Percentiles rank a stretch among this genome's conserved stretches.
phyloP scores from a whole-genome alignment of 2,888 invertebrate genomes.

The Drosophila mayaguana region DNA sequence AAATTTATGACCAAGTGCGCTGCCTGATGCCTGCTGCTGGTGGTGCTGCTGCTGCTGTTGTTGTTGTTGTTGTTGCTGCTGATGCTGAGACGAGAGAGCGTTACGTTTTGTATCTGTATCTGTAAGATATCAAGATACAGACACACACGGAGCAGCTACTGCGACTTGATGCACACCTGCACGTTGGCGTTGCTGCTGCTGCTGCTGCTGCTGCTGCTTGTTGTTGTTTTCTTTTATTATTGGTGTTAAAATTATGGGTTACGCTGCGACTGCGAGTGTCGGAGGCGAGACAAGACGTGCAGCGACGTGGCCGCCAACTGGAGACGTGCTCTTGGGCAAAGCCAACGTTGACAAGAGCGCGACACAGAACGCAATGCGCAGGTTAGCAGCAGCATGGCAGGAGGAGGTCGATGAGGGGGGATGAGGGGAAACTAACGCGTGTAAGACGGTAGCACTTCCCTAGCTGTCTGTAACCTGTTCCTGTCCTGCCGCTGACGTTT shows the following conservation, averaged over 20 bases:
- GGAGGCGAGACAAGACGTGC: constrained; percentile 13
- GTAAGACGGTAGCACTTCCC: constrained; percentile 80
- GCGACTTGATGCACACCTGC: constrained; percentile 80
- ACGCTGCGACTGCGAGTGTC: constrained; percentile 44
- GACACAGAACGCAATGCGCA: constrained; percentile 43
- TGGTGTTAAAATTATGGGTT: constrained; percentile 80
- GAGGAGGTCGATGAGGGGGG: background rate
- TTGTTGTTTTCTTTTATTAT: constrained; percentile 71
- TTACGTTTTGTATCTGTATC: constrained; percentile 70
- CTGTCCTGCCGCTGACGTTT: constrained; percentile 43
- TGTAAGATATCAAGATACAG: constrained; percentile 75
- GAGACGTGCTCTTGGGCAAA: constrained; percentile 42
- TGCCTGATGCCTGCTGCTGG: constrained; percentile 26
- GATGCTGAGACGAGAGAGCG: constrained; percentile 45
- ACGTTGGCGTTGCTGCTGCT: constrained; percentile 55
- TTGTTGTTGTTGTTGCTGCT: constrained; percentile 1
- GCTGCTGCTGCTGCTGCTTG: constrained; percentile 15
- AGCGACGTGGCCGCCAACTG: constrained; percentile 10
- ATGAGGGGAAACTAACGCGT: constrained; percentile 44
- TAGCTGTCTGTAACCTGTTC: constrained; percentile 71
- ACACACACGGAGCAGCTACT: constrained; percentile 60
- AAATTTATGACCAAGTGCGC: constrained; percentile 77
- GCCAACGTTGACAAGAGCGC: constrained; percentile 71
- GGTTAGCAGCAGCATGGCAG: background rate
- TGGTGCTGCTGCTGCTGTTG: constrained; percentile 3